phyloP scores from a whole-genome alignment of 2,888 invertebrate species.

The Ditula angustiorana region DNA sequence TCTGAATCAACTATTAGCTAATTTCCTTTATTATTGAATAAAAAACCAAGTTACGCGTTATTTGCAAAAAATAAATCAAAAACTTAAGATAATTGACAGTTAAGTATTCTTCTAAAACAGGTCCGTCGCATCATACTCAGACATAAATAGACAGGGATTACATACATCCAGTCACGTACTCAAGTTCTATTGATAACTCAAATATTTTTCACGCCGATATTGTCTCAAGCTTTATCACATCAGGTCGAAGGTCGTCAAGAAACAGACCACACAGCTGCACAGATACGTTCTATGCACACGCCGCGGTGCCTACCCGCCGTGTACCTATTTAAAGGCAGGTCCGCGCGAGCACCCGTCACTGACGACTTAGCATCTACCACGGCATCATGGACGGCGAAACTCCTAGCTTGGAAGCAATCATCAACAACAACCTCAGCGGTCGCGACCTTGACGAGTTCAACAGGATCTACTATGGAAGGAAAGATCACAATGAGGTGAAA shows the following conservation, averaged over 20 bases:
- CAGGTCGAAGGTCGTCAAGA: conserved; percentile 72
- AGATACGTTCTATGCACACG: conserved; percentile 53
- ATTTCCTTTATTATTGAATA: conserved; percentile 21
- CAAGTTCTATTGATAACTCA: conserved; percentile 52
- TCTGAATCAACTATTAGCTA: neutral
- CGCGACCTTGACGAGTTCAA: conserved; percentile 78
- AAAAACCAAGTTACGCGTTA: neutral
- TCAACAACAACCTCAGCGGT: conserved; percentile 74
- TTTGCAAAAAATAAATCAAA: neutral
- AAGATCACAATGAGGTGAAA: conserved; percentile 67
- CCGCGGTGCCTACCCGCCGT: conserved; percentile 1
- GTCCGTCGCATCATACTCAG: neutral
- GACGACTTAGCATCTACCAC: conserved; percentile 51
- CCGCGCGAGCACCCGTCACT: conserved; percentile 44
- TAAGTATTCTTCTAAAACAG: too few species aligned
- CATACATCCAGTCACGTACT: conserved; percentile 33
- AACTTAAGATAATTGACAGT: too few species aligned
- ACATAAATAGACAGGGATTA: conserved; percentile 6
- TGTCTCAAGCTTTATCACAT: conserved; percentile 61
- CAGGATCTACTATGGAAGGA: conserved; percentile 76
- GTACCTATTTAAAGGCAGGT: conserved; percentile 29
- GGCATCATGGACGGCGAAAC: conserved; percentile 77
- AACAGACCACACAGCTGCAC: conserved; percentile 61
- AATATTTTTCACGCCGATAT: conserved; percentile 68
- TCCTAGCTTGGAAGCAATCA: conserved; percentile 72